These are phyloP conservation scores for Agrochola litura DNA, from an alignment of 2,888 invertebrate genomes.

Conservation along the genomic window DNA sequence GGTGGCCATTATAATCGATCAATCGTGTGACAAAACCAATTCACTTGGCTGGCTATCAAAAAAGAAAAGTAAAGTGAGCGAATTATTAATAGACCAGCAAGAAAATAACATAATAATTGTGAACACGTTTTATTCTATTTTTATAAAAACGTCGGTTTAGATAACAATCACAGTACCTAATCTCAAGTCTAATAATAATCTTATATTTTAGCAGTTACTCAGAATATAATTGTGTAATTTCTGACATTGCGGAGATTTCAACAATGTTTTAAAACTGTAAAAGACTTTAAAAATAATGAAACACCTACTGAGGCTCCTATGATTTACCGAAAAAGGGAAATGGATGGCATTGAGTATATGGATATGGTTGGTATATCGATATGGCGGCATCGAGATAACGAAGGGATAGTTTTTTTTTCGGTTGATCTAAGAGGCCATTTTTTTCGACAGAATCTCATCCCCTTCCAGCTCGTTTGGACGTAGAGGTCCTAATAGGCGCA, in stretches of 20 bases:
- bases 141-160: constrained; percentile 31
- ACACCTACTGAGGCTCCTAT: not conserved
- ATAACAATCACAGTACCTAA: constrained; percentile 48
- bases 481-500: too few relatives aligned
- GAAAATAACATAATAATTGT: constrained; percentile 20
- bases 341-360: not conserved
- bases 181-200: constrained; percentile 31
- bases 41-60: constrained; percentile 24
- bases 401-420: too few relatives aligned
- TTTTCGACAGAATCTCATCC: not conserved
- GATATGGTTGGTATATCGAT: not conserved
- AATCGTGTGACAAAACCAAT: constrained; percentile 42
- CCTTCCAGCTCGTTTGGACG: not conserved
- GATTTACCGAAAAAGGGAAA: not conserved
- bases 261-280: not conserved
- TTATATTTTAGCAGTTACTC: constrained; percentile 24
- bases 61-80: constrained; percentile 26
- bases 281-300: not conserved
- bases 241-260: constrained; percentile 13
- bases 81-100: constrained; percentile 23
- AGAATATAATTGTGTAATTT: constrained; percentile 32
- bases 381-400: not conserved
- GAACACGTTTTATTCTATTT: constrained; percentile 25
- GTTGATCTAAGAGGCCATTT: not conserved
- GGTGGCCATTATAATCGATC: constrained; percentile 36